These are phyloP conservation scores for Thaleichthys pacificus DNA, from an alignment of 2,797 vertebrate genomes.

Conservation along the genomic window DNA sequence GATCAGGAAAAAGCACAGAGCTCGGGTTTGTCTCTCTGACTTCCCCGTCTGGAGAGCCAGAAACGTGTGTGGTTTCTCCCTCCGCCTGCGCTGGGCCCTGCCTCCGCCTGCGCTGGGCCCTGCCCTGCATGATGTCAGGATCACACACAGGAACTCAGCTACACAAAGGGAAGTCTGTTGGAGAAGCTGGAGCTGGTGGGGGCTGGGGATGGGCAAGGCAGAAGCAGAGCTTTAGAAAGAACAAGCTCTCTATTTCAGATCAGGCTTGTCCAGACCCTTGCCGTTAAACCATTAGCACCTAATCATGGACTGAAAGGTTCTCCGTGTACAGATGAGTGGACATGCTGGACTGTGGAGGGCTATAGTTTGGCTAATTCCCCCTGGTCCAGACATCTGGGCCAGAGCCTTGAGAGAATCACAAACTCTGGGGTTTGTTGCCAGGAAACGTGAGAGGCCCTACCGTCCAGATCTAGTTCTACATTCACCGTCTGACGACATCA, in stretches of 20 bases:
- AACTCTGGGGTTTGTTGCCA: not conserved
- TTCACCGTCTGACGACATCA: not conserved
- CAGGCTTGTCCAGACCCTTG: slow-evolving; percentile 52
- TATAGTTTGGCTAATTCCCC: slow-evolving; percentile 10
- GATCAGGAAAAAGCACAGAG: slow-evolving; percentile 63
- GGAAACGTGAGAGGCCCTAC: not conserved
- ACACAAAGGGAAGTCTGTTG: slow-evolving; percentile 80
- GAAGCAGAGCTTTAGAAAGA: slow-evolving; percentile 37
- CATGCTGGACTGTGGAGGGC: slow-evolving; percentile 5
- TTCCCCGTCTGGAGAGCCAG: slow-evolving; percentile 64
- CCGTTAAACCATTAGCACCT: slow-evolving; percentile 76
- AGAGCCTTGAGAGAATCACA: not conserved
- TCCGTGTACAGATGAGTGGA: slow-evolving; percentile 38
- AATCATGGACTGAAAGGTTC: slow-evolving; percentile 50
- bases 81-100: slow-evolving; percentile 64
- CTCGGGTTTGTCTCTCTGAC: slow-evolving; percentile 54
- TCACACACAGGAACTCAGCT: slow-evolving; percentile 73
- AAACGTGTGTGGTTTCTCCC: slow-evolving; percentile 67
- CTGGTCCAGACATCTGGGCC: not conserved
- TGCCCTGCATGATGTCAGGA: slow-evolving; percentile 74
- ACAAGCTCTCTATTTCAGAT: slow-evolving; percentile 59
- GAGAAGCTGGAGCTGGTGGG: slow-evolving; percentile 59
- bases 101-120: slow-evolving; percentile 39
- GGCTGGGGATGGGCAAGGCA: slow-evolving; percentile 13
- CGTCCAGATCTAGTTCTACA: slow-evolving; percentile 5